Evolutionary conservation across 2,113 vertebrate genomes (phyloP), one percentile per base, ranked within the genome.

Genomic region (Malurus alboscapulatus): DNA sequence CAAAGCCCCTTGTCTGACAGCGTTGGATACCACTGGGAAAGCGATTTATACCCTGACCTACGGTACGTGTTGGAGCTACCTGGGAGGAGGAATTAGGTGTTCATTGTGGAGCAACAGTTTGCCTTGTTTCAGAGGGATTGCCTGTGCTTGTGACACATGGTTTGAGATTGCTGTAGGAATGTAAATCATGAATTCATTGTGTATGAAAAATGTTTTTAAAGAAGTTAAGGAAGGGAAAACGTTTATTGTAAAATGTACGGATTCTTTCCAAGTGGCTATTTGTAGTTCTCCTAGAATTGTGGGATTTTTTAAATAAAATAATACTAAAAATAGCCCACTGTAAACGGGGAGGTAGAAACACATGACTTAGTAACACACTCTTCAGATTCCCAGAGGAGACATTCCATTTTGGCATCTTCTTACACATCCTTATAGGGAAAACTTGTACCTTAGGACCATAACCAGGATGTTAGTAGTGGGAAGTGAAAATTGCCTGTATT

Each of bases 1-100:
- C 17, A 99, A 98, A 96, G 98, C 98, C 53, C 98, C 98, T 6
- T 99, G 99, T 79, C 98, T 99, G 68, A 99, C 99, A 0, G 98
- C 98, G 0, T 83, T 99, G 94, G 99, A 99, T 84, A 99, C 99
- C 2, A 95, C 98, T 2, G 99, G 99, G 88, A 99, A 99, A 91
- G 97, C 98, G 0, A 7, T 98, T 68, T 99, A 98, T 77, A 99
- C 98, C 1, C 99, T 99, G 45, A 99, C 99, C n/a, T 99, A 99
- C 0, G 99, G 99, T 98, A 98, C 47, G 96, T 95, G 29, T 8
- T 50, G 40, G 26, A 62, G 36, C 7, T 34, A 42, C 6, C 24
- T 57, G 8, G 16, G 20, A 36, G 20, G 21, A 77, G 61, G 24
- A 61, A 4, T 61, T 27, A 17, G 45, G 7, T 9, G 1, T 53